Conservation (phyloP, 1,140 invertebrate genomes). For the Lanistes nyassanus region DNA sequence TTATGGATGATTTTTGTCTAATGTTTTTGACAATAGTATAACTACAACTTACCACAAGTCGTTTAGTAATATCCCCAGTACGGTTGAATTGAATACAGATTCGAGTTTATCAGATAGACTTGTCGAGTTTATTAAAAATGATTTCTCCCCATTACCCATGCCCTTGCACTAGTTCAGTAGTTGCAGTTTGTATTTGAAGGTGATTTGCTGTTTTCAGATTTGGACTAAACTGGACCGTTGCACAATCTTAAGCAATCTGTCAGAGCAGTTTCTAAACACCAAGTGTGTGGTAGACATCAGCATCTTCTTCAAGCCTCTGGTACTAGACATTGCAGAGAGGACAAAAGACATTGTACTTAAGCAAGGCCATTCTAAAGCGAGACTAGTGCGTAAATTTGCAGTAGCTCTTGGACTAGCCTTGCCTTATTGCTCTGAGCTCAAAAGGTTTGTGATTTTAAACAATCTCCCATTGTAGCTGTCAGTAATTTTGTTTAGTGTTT, state of each 20-base stretch:
- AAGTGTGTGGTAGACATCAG: slow-evolving; percentile 46
- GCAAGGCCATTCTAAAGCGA: slow-evolving; percentile 13
- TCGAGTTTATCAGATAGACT: too few species aligned
- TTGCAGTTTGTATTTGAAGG: neutral
- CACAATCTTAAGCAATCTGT: slow-evolving; percentile 33
- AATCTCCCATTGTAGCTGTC: too few species aligned
- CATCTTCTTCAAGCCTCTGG: slow-evolving; percentile 33
- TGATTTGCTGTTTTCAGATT: slow-evolving; percentile 45
- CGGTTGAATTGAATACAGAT: too few species aligned
- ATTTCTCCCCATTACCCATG: too few species aligned
- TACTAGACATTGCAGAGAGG: slow-evolving; percentile 46
- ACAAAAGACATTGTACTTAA: slow-evolving; percentile 24
- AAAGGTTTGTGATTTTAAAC: slow-evolving; percentile 42
- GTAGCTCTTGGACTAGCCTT: slow-evolving; percentile 42
- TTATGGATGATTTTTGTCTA: too few species aligned
- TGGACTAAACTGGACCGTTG: slow-evolving; percentile 45
- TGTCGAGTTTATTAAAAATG: too few species aligned
- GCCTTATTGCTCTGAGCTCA: slow-evolving; percentile 35
- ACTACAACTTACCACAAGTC: too few species aligned
- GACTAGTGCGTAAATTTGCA: slow-evolving; percentile 36
- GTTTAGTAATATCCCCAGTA: too few species aligned
- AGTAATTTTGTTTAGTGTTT: too few species aligned
- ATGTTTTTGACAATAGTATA: too few species aligned
- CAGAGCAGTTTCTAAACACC: slow-evolving; percentile 38
- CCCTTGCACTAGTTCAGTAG: neutral